Percentiles rank a stretch among this genome's conserved stretches.
Conservation (phyloP, 1,140 invertebrate genomes). For the Odontomachus brunneus region DNA sequence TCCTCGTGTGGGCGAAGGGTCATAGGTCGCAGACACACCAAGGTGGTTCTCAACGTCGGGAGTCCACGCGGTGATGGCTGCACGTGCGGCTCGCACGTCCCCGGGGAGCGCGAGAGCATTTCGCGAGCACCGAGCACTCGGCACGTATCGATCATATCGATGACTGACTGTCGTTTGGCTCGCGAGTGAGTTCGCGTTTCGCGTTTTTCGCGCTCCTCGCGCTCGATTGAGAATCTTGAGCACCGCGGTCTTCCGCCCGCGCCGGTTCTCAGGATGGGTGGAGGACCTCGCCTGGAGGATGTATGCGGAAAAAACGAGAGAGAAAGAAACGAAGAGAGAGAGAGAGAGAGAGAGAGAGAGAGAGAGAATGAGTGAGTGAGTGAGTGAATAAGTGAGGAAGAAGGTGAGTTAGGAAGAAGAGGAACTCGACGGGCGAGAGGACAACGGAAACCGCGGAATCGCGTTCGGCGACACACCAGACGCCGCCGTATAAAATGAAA, state of each 20-base stretch:
- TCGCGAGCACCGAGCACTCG: no score
- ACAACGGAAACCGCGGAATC: constrained; percentile 59
- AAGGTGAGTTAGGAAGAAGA: background rate
- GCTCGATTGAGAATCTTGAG: constrained; percentile 53
- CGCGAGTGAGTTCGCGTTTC: background rate
- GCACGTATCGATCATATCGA: background rate
- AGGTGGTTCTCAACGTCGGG: constrained; percentile 79
- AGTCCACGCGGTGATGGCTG: background rate
- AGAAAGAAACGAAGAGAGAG: background rate
- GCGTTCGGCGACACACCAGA: constrained; percentile 63
- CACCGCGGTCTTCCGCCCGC: constrained; percentile 57
- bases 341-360: background rate
- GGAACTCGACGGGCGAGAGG: background rate
- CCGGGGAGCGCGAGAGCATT: background rate
- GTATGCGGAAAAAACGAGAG: constrained; percentile 34
- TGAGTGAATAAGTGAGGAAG: background rate
- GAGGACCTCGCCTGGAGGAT: constrained; percentile 51
- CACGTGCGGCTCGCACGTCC: background rate
- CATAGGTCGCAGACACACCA: constrained; percentile 83
- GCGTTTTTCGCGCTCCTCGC: no score
- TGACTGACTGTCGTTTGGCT: background rate
- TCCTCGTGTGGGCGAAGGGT: constrained; percentile 84
- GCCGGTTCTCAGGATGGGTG: constrained; percentile 54
- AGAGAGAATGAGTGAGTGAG: background rate
- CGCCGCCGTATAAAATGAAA: constrained; percentile 37